A percentile compares a stretch with the other conserved stretches of the same genome.
Evolutionary conservation across 2,797 vertebrate genomes (phyloP).

Genomic region (Tragopan temminckii): DNA sequence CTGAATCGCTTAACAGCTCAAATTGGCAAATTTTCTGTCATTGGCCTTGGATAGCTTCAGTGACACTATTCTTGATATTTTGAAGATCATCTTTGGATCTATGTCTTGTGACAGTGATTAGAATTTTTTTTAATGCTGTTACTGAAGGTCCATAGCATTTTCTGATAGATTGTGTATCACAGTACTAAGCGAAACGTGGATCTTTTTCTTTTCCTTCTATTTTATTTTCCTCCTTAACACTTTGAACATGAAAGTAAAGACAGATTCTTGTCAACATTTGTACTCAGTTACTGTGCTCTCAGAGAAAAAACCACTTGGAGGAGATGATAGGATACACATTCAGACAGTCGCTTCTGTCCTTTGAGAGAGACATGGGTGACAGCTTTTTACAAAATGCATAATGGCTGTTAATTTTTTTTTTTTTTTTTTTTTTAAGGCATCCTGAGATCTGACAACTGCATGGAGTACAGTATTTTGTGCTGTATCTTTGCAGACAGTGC

Average conservation of each 20-base stretch:
- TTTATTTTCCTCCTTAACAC: background rate
- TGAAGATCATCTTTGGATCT: background rate
- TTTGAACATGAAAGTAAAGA: background rate
- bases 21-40: background rate
- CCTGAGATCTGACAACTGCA: background rate
- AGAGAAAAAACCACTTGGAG: background rate
- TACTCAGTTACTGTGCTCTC: background rate
- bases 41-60: background rate
- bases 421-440: background rate
- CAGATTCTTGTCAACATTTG: background rate
- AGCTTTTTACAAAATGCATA: background rate
- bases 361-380: background rate
- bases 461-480: background rate
- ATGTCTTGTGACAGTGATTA: background rate
- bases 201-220: background rate
- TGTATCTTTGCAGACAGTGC: background rate
- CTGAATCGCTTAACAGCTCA: too few relatives aligned
- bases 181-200: background rate
- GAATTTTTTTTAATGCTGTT: background rate
- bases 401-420: background rate
- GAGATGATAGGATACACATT: background rate
- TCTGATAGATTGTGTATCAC: background rate
- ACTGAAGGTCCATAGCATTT: background rate
- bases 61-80: background rate
- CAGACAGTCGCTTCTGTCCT: background rate